phyloP scores from a whole-genome alignment of 2,888 invertebrate genomes.

The Netelia inedita region DNA sequence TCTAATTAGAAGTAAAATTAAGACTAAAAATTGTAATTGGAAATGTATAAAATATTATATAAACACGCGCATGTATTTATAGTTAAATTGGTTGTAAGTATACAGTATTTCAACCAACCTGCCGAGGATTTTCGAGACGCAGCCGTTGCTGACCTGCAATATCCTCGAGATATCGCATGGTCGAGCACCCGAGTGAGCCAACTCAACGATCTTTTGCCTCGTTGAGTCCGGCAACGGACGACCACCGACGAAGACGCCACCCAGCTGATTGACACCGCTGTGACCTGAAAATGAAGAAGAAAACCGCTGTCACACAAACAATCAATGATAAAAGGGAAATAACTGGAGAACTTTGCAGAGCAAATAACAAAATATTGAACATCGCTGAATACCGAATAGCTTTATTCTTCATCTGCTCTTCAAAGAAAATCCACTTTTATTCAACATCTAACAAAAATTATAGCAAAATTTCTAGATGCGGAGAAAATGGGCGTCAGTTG shows the following conservation, averaged over 20 bases:
- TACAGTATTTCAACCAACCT: constrained; percentile 89
- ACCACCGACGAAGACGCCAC: constrained; percentile 99
- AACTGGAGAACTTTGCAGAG: neutral
- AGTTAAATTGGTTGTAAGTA: constrained; percentile 10
- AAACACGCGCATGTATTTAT: no score
- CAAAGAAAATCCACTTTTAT: neutral
- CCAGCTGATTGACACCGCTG: constrained; percentile 99
- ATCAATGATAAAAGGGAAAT: neutral
- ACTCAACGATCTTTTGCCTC: constrained; percentile 99
- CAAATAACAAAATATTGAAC: neutral
- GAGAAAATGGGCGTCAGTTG: neutral
- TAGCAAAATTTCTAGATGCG: neutral
- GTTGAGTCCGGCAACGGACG: constrained; percentile 99
- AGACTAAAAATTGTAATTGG: no score
- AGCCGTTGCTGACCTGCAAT: constrained; percentile 99
- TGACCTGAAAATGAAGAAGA: constrained; percentile 89
- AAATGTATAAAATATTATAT: neutral
- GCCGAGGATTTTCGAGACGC: constrained; percentile 99
- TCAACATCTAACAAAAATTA: neutral
- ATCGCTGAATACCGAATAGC: neutral
- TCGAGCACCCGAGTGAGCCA: constrained; percentile 98
- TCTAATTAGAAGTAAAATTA: no score
- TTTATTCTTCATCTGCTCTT: neutral
- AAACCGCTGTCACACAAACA: constrained; percentile 6
- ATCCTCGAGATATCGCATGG: constrained; percentile 99